Evolutionary conservation across 2,113 vertebrate genomes (phyloP).

Genomic region (Rafetus swinhoei): DNA sequence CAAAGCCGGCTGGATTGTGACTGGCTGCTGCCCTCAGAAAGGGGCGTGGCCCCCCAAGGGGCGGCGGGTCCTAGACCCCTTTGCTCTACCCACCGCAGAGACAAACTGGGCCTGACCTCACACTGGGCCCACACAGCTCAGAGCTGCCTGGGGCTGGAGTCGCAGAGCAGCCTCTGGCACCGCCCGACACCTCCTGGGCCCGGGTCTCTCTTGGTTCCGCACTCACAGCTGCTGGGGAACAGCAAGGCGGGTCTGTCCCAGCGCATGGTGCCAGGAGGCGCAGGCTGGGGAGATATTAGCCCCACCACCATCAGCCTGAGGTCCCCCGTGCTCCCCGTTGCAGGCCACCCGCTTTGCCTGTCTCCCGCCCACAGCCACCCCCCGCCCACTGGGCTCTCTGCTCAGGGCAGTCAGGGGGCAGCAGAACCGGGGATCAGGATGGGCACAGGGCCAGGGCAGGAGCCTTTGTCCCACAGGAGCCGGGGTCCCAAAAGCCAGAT

Average conservation of each 20-base stretch:
- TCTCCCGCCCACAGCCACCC: too few relatives aligned
- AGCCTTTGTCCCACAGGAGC: background rate
- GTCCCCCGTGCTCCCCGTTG: too few relatives aligned
- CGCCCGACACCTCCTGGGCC: fast-evolving
- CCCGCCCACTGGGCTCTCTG: too few relatives aligned
- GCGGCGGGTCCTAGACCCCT: background rate
- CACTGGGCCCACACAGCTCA: too few relatives aligned
- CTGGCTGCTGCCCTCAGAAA: background rate
- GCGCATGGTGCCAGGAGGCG: too few relatives aligned
- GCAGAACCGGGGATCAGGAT: background rate
- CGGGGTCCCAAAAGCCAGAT: background rate
- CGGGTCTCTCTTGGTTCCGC: too few relatives aligned
- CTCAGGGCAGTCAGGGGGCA: too few relatives aligned
- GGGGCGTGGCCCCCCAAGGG: background rate
- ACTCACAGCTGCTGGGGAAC: background rate
- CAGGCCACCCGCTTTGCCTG: too few relatives aligned
- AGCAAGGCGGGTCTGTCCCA: too few relatives aligned
- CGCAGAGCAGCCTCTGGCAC: background rate
- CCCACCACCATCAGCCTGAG: too few relatives aligned
- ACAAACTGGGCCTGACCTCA: background rate
- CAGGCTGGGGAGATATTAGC: too few relatives aligned
- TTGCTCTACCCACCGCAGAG: background rate
- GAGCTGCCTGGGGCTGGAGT: background rate
- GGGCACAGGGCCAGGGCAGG: background rate
- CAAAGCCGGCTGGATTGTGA: too few relatives aligned